Evolutionary conservation across 2,888 invertebrate genomes (phyloP).

Genomic region (Acleris emargana): DNA sequence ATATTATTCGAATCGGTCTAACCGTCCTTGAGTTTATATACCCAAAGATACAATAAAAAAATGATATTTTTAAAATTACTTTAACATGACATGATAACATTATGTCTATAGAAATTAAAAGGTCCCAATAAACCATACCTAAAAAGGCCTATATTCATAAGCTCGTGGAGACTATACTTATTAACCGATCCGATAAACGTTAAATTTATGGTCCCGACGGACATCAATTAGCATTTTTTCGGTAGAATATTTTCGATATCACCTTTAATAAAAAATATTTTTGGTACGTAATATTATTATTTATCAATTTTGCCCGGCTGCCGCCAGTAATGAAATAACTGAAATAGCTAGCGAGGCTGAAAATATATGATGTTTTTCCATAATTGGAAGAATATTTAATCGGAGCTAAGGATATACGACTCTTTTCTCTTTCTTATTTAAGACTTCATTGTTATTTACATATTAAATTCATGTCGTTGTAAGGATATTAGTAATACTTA

Average conservation of each 20-base stretch:
- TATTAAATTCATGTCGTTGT: neutral
- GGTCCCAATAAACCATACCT: no score
- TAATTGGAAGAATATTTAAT: conserved; percentile 11
- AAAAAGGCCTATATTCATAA: no score
- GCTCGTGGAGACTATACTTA: no score
- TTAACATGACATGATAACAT: no score
- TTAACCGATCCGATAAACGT: neutral
- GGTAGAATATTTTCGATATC: conserved; percentile 10
- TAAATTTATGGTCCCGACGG: conserved; percentile 6
- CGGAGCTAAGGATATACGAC: neutral
- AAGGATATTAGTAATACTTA: no score
- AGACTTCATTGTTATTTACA: neutral
- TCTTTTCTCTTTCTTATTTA: neutral
- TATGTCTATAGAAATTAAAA: no score
- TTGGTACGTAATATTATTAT: conserved; percentile 15
- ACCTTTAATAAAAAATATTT: conserved; percentile 13
- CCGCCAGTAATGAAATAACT: conserved; percentile 19
- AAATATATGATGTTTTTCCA: conserved; percentile 7
- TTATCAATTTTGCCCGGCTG: conserved; percentile 16
- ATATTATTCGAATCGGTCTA: neutral
- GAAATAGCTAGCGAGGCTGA: conserved; percentile 4
- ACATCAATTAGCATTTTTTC: conserved; percentile 13
- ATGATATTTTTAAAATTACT: no score
- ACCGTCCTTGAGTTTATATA: neutral
- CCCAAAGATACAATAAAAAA: no score